These are phyloP conservation scores for Drosophila demipolita DNA, from an alignment of 2,888 invertebrate species.

Conservation along the genomic window DNA sequence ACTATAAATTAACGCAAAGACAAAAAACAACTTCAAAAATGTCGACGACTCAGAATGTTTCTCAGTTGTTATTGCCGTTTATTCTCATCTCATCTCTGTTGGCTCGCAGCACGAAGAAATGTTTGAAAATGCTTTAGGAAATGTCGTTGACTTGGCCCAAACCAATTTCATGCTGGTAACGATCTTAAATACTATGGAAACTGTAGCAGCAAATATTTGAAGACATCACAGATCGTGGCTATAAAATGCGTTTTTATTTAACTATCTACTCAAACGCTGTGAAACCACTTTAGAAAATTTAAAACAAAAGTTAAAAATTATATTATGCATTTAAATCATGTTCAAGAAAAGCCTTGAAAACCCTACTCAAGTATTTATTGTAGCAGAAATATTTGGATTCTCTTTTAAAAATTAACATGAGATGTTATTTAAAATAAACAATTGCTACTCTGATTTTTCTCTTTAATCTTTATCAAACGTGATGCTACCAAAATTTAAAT, in stretches of 20 bases:
- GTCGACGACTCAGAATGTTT: conserved; percentile 72
- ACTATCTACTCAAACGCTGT: neutral
- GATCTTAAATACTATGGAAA: conserved; percentile 17
- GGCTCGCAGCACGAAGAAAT: conserved; percentile 21
- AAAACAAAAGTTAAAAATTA: conserved; percentile 1
- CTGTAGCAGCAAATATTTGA: conserved; percentile 34
- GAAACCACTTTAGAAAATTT: conserved; percentile 5
- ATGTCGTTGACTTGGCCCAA: conserved; percentile 45
- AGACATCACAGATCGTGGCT: conserved; percentile 3
- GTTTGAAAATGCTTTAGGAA: conserved; percentile 48
- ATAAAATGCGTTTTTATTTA: conserved; percentile 19
- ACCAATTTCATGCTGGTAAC: conserved; percentile 24
- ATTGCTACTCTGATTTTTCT: neutral
- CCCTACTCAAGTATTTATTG: neutral
- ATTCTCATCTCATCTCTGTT: conserved; percentile 29
- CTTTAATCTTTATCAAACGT: neutral
- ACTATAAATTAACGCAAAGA: conserved; percentile 82
- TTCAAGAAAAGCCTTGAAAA: conserved; percentile 3
- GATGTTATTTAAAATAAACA: neutral
- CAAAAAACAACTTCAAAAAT: conserved; percentile 74
- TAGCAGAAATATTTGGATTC: neutral
- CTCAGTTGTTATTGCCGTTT: conserved; percentile 25
- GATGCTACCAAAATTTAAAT: neutral
- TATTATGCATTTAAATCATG: neutral
- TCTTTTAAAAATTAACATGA: neutral